These are phyloP conservation scores for Xylota segnis DNA, from an alignment of 2,888 invertebrate genomes.

Conservation along the genomic window DNA sequence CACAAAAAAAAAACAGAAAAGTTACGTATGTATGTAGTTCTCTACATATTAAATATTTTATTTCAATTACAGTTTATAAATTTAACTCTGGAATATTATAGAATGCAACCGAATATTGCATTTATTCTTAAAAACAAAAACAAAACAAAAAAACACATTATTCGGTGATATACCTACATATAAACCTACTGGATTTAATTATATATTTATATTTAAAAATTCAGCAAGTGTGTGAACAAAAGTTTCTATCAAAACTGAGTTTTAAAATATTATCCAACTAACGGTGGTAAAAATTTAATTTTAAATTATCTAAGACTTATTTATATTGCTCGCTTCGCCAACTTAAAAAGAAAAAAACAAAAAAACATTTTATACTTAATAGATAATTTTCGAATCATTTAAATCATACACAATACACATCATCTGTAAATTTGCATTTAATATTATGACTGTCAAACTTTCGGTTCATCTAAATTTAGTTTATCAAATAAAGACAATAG, in stretches of 20 bases:
- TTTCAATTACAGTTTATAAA: conserved; percentile 1
- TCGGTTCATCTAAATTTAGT: not conserved
- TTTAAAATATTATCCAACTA: not conserved
- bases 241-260: conserved; percentile 16
- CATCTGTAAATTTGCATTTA: conserved; percentile 12
- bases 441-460: not conserved
- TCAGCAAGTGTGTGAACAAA: conserved; percentile 8
- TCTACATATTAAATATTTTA: conserved; percentile 3
- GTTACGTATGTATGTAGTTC: not conserved
- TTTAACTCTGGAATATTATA: conserved; percentile 36
- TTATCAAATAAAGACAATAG: not conserved
- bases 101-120: conserved; percentile 30
- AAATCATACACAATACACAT: not conserved
- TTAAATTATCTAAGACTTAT: conserved; percentile 35
- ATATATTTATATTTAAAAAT: not conserved
- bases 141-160: not conserved
- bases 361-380: not conserved
- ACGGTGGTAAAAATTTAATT: conserved; percentile 1
- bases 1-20: not conserved
- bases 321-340: conserved; percentile 33
- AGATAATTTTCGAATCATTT: not conserved
- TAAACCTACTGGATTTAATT: conserved; percentile 10
- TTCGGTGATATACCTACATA: conserved; percentile 8
- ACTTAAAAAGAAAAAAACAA: too few species aligned
- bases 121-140: not conserved